Base-by-base conservation (phyloP, 2,797 vertebrate species). In the Scomberomorus guttatus region DNA sequence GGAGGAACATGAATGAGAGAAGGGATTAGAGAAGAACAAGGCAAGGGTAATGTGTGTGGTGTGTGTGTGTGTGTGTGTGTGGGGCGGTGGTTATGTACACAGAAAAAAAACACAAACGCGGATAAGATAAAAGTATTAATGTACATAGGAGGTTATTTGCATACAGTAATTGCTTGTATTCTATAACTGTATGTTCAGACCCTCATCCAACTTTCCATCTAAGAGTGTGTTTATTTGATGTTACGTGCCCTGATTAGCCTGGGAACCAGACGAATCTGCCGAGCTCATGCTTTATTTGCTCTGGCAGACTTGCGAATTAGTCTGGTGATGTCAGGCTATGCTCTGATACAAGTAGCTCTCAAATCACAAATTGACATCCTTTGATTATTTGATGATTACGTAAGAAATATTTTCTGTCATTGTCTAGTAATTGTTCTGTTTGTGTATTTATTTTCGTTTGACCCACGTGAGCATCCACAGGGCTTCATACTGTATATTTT, bases 1-100 rank as follows among this genome's bases (percentile, higher is more conserved):
- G 75, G 58, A 83, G 65, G 65, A 67, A 80, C 60, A 79, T 86
- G 71, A 89, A 88, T 84, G 82, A 81, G 80, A 62, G 80, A 74
- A 48, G 27, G 79, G 86, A 88, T 92, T 90, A 89, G 80, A 88
- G 60, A 48, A 85, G 75, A 90, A 87, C 74, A 85, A 84, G 68
- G 75, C 34, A 7, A 62, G 68, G 58, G 50, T 59, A n/a, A 9
- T 79, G 18, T 70, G 48, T 75, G 67, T 69, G 34, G 69, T 59
- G 18, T 64, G 64, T 57, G 34, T 78, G 54, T 57, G 58, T 60
- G 37, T 37, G 51, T 27, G 78, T 25, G 44, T 60, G 55, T 44
- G 63, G 20, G 24, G 6, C 11, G 44, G 44, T 37, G 61, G 25
- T 37, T 51, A 57, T 65, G 61, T 29, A 22, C n/a, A 65, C 10